These are phyloP conservation scores for Hyposoter didymator DNA, from an alignment of 2,888 invertebrate species.

Conservation along the genomic window DNA sequence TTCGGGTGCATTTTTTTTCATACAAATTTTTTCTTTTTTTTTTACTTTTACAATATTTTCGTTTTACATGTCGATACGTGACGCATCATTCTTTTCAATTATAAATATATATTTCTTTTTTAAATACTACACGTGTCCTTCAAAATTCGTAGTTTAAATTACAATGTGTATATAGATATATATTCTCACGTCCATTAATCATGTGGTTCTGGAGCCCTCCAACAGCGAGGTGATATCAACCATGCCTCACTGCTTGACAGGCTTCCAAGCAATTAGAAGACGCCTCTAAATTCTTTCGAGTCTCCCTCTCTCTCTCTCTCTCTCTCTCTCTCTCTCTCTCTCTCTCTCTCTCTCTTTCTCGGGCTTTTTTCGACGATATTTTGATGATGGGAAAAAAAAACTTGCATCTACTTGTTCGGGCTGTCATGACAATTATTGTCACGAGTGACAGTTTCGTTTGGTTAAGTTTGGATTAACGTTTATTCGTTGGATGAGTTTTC, in stretches of 20 bases:
- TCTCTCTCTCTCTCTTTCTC: not conserved
- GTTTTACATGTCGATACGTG: not conserved
- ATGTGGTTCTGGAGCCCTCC: slow-evolving; percentile 50
- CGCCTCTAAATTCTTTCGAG: slow-evolving; percentile 73
- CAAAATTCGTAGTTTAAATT: not conserved
- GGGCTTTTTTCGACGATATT: slow-evolving; percentile 1
- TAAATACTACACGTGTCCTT: slow-evolving; percentile 11
- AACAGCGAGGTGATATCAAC: slow-evolving; percentile 60
- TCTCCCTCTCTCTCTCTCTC: slow-evolving; percentile 11
- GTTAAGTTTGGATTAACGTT: slow-evolving; percentile 19
- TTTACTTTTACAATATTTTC: not conserved
- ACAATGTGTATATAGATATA: slow-evolving; percentile 28
- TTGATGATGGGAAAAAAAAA: slow-evolving; percentile 12
- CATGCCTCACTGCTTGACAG: slow-evolving; percentile 73
- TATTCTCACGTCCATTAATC: slow-evolving; percentile 55
- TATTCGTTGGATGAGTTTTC: slow-evolving; percentile 42
- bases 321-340: not conserved
- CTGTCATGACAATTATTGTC: slow-evolving; percentile 44
- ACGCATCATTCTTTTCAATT: slow-evolving; percentile 1
- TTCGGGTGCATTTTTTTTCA: not conserved
- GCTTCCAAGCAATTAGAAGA: slow-evolving; percentile 79
- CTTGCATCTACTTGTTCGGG: slow-evolving; percentile 14
- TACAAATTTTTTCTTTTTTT: not conserved
- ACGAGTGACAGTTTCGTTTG: slow-evolving; percentile 28
- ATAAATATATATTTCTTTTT: not conserved